Conservation (phyloP, 2,888 invertebrate genomes). For the Sphecodes monilicornis region DNA sequence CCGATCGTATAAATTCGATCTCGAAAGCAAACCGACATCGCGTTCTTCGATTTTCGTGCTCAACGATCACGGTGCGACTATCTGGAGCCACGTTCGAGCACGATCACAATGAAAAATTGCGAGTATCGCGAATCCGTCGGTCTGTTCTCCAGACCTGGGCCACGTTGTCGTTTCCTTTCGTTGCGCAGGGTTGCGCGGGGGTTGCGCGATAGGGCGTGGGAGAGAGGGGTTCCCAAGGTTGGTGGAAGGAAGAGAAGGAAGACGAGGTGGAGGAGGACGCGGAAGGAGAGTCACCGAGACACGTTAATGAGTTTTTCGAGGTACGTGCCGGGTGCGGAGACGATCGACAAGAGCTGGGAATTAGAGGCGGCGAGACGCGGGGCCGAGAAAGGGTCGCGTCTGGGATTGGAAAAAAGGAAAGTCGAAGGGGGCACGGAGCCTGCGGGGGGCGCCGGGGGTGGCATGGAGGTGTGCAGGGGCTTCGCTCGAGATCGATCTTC, state of each 20-base stretch:
- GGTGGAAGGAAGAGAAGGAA: neutral
- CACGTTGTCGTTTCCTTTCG: conserved; percentile 38
- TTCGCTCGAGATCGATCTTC: conserved; percentile 77
- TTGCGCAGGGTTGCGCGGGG: neutral
- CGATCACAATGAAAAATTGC: neutral
- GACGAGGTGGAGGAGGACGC: conserved; percentile 7
- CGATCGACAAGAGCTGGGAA: conserved; percentile 80
- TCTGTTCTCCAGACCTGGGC: conserved; percentile 18
- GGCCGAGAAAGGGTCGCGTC: conserved; percentile 34
- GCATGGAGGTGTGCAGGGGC: conserved; percentile 21
- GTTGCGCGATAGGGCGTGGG: neutral
- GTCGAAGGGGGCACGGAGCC: conserved; percentile 13
- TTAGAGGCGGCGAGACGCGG: conserved; percentile 72
- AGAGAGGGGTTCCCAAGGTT: neutral
- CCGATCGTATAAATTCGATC: too few relatives aligned
- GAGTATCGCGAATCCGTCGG: conserved; percentile 35
- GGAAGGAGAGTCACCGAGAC: conserved; percentile 68
- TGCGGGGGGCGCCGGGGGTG: conserved; percentile 6
- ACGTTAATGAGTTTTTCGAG: conserved; percentile 84
- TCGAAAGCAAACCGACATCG: too few relatives aligned
- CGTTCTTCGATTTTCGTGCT: neutral
- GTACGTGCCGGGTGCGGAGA: conserved; percentile 79
- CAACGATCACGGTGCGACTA: neutral
- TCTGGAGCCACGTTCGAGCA: neutral
- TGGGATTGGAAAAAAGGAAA: conserved; percentile 44